These are phyloP conservation scores for Podabrus alpinus DNA, from an alignment of 2,888 invertebrate genomes.

Conservation along the genomic window DNA sequence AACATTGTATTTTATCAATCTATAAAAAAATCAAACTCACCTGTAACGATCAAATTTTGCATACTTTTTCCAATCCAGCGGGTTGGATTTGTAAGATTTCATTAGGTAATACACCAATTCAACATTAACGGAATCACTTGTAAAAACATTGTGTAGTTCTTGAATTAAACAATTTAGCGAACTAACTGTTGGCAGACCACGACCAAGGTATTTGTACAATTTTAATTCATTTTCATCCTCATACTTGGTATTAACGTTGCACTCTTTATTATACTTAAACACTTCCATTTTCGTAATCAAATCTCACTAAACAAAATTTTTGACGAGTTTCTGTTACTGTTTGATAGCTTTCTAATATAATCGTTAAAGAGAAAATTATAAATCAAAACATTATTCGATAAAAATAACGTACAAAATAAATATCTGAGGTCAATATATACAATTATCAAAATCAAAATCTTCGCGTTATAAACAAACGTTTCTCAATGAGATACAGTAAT, in stretches of 20 bases:
- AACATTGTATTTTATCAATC: too few relatives aligned
- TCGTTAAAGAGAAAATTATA: slow-evolving; percentile 14
- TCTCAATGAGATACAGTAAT: not conserved
- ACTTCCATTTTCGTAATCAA: slow-evolving; percentile 18
- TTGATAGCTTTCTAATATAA: slow-evolving; percentile 7
- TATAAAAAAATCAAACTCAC: slow-evolving; percentile 58
- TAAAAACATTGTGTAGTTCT: slow-evolving; percentile 78
- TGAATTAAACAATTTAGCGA: slow-evolving; percentile 66
- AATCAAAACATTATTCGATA: slow-evolving; percentile 22
- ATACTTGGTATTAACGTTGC: not conserved
- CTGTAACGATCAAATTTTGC: slow-evolving; percentile 92
- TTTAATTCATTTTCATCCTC: slow-evolving; percentile 20
- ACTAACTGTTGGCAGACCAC: slow-evolving; percentile 48
- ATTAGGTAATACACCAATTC: slow-evolving; percentile 86
- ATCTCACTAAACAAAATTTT: not conserved
- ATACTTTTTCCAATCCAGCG: slow-evolving; percentile 89
- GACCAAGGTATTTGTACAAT: slow-evolving; percentile 21
- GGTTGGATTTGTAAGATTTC: slow-evolving; percentile 82
- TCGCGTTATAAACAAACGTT: not conserved
- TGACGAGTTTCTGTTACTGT: not conserved
- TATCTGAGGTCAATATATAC: slow-evolving; percentile 25
- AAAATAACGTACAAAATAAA: slow-evolving; percentile 10
- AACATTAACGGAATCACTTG: slow-evolving; percentile 81
- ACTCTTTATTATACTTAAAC: slow-evolving; percentile 17
- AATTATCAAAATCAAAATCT: slow-evolving; percentile 1